phyloP scores from a whole-genome alignment of 2,888 invertebrate species.

The Calliphora vomitoria region DNA sequence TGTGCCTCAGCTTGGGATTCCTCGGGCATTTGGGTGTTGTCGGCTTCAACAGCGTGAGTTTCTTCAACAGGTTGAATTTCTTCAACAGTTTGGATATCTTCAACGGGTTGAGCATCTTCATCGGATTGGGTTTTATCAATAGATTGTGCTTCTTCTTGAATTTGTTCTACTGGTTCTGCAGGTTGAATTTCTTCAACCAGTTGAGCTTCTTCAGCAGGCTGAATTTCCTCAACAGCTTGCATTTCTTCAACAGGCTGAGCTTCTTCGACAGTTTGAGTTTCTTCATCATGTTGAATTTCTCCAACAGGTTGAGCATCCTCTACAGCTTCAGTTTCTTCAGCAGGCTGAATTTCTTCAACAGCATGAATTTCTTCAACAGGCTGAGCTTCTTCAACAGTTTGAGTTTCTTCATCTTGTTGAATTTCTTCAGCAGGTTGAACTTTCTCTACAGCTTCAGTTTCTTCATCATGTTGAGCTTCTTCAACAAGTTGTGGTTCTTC shows the following conservation, averaged over 20 bases:
- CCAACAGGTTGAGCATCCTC: too few relatives aligned
- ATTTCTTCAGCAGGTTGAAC: neutral
- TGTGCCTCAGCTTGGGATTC: neutral
- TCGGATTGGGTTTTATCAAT: too few relatives aligned
- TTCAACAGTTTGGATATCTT: too few relatives aligned
- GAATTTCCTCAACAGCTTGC: neutral
- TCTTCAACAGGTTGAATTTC: too few relatives aligned
- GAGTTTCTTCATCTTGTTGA: neutral
- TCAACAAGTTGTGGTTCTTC: conserved; percentile 1
- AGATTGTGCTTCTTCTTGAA: too few relatives aligned
- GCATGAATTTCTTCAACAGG: neutral
- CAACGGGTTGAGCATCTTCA: too few relatives aligned
- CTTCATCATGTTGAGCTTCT: neutral
- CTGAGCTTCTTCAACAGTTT: neutral
- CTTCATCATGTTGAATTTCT: too few relatives aligned
- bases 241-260: too few relatives aligned
- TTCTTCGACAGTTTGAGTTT: too few relatives aligned
- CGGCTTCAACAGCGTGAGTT: neutral
- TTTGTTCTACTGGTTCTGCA: too few relatives aligned
- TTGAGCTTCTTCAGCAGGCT: neutral
- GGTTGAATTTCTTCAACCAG: too few relatives aligned
- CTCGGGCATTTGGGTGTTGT: neutral
- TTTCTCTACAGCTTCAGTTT: neutral
- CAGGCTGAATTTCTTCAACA: neutral
- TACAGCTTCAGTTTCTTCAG: too few relatives aligned